Base-by-base conservation (phyloP, 2,888 invertebrate species). In the Lathronympha strigana region DNA sequence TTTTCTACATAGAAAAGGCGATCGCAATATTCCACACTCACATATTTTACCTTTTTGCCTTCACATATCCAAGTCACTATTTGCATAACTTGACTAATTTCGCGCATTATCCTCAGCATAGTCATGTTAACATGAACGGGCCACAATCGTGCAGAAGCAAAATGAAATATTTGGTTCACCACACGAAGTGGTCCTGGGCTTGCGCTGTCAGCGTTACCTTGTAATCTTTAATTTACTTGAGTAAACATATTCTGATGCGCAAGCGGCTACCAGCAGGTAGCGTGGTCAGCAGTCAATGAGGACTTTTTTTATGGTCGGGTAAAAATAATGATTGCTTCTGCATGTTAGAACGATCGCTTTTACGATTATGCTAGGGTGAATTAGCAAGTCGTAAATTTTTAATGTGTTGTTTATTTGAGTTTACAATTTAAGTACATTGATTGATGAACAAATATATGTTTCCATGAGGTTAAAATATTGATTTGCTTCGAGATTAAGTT, bases 11-110 rank as follows among this genome's bases (percentile, higher is more conserved):
- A 28, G 36, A 25, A 23, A 43, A 43, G 6, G 13, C 23, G 15
- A 36, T 43, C 38, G 28, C 17, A 38, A 15, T n/a, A n/a, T n/a
- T n/a, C n/a, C n/a, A n/a, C n/a, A n/a, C n/a, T n/a, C 17, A 28
- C 31, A 23, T 49, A 9, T 50, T 33, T 36, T 19, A 40, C 2
- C 33, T 51, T 51, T 57, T 58, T 50, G 33, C 40, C 57, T 23
- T 15, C 43, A 57, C 40, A 57, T 57, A 43, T 23, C 23, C 53
- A 45, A 62, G 36, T 47, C 50, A 63, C 36, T 28, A 64, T 64
- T 53, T 64, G 64, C 60, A 66, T 66, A 66, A 66, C 64, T 66
- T 53, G 53, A 60, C 64, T 66, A 60, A 60, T 66, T 60, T 53
- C 28, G 21, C 53, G 38, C 36, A 53, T 54, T 60, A 66, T 28